Base-by-base conservation (phyloP, 2,888 invertebrate genomes). In the Pachydiplax longipennis region DNA sequence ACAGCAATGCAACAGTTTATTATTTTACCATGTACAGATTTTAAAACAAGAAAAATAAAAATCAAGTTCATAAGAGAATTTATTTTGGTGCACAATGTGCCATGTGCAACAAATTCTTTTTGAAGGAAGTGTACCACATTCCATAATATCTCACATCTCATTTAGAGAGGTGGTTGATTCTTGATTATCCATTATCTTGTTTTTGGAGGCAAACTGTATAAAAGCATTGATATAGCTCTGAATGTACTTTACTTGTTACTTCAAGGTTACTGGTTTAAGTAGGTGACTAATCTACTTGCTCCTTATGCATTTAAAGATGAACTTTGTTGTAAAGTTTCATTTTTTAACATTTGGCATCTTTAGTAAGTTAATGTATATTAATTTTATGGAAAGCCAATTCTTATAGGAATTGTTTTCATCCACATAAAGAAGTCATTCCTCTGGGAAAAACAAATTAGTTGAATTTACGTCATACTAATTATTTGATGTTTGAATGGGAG, bases 21-120 rank as follows among this genome's bases (percentile, higher is more conserved):
- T 87, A 87, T 87, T 87, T 87, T 87, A 87, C 87, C 87, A 87
- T 87, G 87, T 87, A 87, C 87, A 87, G 87, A 87, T 87, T 87
- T 87, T 87, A 87, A 83, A 87, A 87, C 87, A 37, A 83, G 83
- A 83, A 87, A 87, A 87, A 87, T 87, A 87, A 87, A 87, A 87
- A 87, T 87, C 87, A 87, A 37, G 58, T 65, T 58, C 87, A 61
- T 87, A 35, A 58, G 87, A 87, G 61, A 87, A 37, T 61, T 87
- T 87, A 61, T 87, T 87, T 61, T 87, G 87, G 65, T 87, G 87
- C 87, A 87, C 87, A 35, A 22, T 87, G 58, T 87, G 58, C 65
- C 37, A 61, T 87, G 65, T 35, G 3, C 18, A 37, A 65, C 35
- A 35, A 87, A 6, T 35, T 65, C 31, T 73, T 15, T 87, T 83